Base-by-base conservation (phyloP, 2,888 invertebrate genomes). In the Tetranychus truncatus region DNA sequence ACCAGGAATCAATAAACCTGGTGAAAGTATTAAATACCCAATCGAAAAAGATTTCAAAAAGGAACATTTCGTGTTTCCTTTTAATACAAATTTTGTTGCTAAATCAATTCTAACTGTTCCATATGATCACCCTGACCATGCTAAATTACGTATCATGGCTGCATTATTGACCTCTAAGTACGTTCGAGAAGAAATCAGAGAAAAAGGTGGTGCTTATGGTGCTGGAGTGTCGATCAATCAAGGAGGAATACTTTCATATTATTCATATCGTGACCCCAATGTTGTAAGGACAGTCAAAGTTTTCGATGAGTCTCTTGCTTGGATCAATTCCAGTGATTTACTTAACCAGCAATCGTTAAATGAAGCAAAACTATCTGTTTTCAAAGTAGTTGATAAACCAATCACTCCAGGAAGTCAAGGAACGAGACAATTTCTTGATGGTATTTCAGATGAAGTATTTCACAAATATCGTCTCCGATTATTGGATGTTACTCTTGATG, bases 201-300 rank as follows among this genome's bases (percentile, higher is more conserved):
- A 95, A 82, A 91, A 91, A 81, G 92, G 93, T 77, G 94, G 95
- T 0, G 95, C 95, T 0, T 96, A 95, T 82, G 95, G 95, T 0
- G 90, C 91, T 1, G 95, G 95, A 0, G 91, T 91, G 0, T 85
- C 85, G 78, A 80, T 91, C 6, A 86, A 87, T 0, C 82, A 87
- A 0, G 88, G 90, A 78, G 94, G 94, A 1, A 85, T 88, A 4
- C 89, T 95, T 80, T 87, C 87, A 75, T 95, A 89, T 82, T 95
- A 88, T 81, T 94, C 93, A 3, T 95, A 94, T 82, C 83, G 95
- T 76, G 95, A 95, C 84, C 95, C 95, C 0, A 89, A 92, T 81
- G 88, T 89, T 1, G 84, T 87, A 1, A 87, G 88, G 78, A 94
- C 95, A 0, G 83, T 95, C 71, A 88, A 91, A 66, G 88, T 88